Evolutionary conservation across 2,797 vertebrate genomes (phyloP), one percentile per base, ranked within the genome.

Genomic region (Enoplosus armatus): DNA sequence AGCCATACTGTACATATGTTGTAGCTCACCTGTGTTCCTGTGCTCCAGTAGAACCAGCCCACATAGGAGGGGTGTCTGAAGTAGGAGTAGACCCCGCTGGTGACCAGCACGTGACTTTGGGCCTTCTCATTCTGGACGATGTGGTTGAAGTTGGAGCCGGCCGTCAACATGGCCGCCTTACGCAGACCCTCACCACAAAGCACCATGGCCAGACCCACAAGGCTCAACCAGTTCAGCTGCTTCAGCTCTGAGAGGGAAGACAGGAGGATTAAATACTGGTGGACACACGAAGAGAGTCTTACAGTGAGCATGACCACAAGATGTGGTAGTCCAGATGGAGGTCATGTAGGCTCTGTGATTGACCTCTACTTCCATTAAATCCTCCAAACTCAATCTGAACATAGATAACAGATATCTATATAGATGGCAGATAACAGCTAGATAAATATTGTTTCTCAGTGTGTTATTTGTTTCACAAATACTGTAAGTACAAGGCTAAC

Each of bases 21-120:
- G 24, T 0, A 14, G 24, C 88, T 72, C 94, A 99, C 98, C 98
- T 99, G 98, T 12, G 98, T 99, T 43, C 98, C 98, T 20, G 97
- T 97, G 88, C 98, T 99, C 98, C 98, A 99, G 95, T 97, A 99
- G 94, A 99, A 99, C 98, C 98, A 99, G 63, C 98, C 98, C 62
- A 99, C 98, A 0, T 99, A 99, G 0, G 98, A 98, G 0, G 98
- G 98, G 85, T 99, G 98, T 82, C 98, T 96, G 90, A 97, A 99
- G 95, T 95, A 97, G 37, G 97, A 92, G 0, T 99, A 99, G 22
- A 99, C 98, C 0, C 98, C 98, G 0, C 85, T 94, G 0, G 98
- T 99, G 92, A 99, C 98, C 90, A 99, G 90, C 22, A 97, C 97
- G 8, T 99, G 98, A 51, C 95, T 97, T 15, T 97, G 97, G 2